These are phyloP conservation scores for Achatina immaculata DNA, from an alignment of 1,140 invertebrate species.

Conservation along the genomic window DNA sequence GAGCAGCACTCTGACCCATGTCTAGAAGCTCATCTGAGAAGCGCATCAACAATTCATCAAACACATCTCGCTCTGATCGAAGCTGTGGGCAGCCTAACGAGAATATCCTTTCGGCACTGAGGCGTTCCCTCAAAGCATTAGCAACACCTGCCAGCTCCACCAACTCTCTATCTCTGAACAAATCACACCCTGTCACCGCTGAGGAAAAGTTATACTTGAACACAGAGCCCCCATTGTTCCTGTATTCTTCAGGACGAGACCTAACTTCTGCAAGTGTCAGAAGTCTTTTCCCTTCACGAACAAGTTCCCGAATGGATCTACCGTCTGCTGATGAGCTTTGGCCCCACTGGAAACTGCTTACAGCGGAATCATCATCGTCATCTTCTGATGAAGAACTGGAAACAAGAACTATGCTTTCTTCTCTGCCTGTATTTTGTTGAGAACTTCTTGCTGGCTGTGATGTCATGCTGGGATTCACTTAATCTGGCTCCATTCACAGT, in stretches of 20 bases:
- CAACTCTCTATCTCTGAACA: slow-evolving; percentile 27
- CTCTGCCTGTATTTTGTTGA: neutral
- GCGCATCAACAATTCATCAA: slow-evolving; percentile 28
- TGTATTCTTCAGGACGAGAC: slow-evolving; percentile 14
- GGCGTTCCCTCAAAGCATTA: neutral
- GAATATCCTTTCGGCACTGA: slow-evolving; percentile 28
- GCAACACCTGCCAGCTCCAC: neutral
- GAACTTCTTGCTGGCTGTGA: neutral
- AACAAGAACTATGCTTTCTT: neutral
- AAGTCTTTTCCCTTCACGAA: neutral
- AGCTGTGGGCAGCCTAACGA: slow-evolving; percentile 23
- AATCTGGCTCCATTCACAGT: neutral
- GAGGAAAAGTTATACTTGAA: slow-evolving; percentile 18
- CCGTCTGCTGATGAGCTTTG: neutral
- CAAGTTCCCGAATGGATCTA: neutral
- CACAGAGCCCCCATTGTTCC: neutral
- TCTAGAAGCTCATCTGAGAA: slow-evolving; percentile 21
- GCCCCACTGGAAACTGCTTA: neutral
- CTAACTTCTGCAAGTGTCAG: slow-evolving; percentile 8
- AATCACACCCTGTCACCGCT: slow-evolving; percentile 1
- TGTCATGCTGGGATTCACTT: neutral
- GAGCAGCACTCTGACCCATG: neutral
- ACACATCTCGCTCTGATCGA: slow-evolving; percentile 16
- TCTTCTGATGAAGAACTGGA: neutral
- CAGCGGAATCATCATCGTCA: neutral